Evolutionary conservation across 1,140 invertebrate species (phyloP).

Genomic region (Gonatopus flavifemur): DNA sequence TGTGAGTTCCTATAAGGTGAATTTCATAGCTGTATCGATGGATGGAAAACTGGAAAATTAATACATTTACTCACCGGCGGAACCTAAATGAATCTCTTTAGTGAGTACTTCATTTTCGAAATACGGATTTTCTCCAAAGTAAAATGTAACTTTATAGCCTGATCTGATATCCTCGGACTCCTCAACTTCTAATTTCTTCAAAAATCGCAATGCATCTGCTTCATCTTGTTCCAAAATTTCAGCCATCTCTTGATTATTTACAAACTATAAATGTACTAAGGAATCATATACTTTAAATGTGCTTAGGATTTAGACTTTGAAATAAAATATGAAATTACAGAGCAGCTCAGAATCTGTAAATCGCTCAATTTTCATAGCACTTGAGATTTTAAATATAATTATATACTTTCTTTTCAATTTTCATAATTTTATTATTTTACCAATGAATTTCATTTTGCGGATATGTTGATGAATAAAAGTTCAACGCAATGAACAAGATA

Average conservation of each 20-base stretch:
- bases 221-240: constrained; percentile 83
- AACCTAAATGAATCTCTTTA: constrained; percentile 79
- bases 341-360: too few species aligned
- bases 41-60: too few species aligned
- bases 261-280: constrained; percentile 63
- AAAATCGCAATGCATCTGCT: constrained; percentile 81
- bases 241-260: constrained; percentile 88
- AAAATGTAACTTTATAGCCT: constrained; percentile 81
- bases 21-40: too few species aligned
- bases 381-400: too few species aligned
- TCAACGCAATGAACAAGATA: too few species aligned
- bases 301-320: not conserved
- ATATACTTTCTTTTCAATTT: too few species aligned
- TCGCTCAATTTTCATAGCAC: too few species aligned
- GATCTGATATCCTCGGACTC: constrained; percentile 91
- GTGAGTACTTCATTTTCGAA: constrained; percentile 80
- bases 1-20: too few species aligned
- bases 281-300: not conserved
- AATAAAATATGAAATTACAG: too few species aligned
- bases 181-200: constrained; percentile 83
- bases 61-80: constrained; percentile 63
- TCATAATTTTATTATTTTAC: too few species aligned
- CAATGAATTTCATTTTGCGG: too few species aligned
- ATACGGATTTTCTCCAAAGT: constrained; percentile 82
- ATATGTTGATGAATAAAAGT: too few species aligned